A percentile compares a stretch with the other conserved stretches of the same genome.
Conservation (phyloP, 2,888 invertebrate genomes). For the Mythimna vitellina region DNA sequence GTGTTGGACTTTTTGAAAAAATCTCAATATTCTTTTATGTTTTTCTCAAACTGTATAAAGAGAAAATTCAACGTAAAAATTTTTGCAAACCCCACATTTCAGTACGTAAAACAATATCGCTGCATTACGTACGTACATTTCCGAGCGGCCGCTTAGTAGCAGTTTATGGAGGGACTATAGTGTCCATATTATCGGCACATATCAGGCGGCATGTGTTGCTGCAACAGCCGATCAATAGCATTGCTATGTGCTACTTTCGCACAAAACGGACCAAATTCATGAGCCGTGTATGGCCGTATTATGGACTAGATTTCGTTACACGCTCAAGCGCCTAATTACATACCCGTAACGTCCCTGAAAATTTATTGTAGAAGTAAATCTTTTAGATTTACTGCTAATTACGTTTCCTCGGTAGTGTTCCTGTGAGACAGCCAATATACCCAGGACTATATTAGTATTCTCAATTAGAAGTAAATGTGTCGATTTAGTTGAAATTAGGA, state of each 20-base stretch:
- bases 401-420: slow-evolving; percentile 52
- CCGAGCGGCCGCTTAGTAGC: slow-evolving; percentile 33
- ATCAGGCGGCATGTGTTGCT: slow-evolving; percentile 59
- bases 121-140: slow-evolving; percentile 33
- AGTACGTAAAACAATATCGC: slow-evolving; percentile 22
- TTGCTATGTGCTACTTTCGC: slow-evolving; percentile 54
- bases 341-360: slow-evolving; percentile 57
- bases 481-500: slow-evolving; percentile 29
- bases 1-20: background rate
- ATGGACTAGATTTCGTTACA: slow-evolving; percentile 52
- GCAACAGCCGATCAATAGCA: slow-evolving; percentile 59
- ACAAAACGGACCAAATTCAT: slow-evolving; percentile 41
- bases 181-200: slow-evolving; percentile 63
- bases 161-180: slow-evolving; percentile 56
- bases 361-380: slow-evolving; percentile 65
- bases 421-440: slow-evolving; percentile 51
- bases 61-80: background rate
- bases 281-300: slow-evolving; percentile 36
- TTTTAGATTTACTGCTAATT: slow-evolving; percentile 67
- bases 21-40: background rate
- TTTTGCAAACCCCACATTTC: background rate
- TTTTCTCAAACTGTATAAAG: background rate
- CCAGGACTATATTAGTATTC: slow-evolving; percentile 40
- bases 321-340: slow-evolving; percentile 55
- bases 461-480: slow-evolving; percentile 44